Percentiles rank a stretch among this genome's conserved stretches.
Evolutionary conservation across 2,797 vertebrate species (phyloP).

Genomic region (Neosilurus mollespiculum): DNA sequence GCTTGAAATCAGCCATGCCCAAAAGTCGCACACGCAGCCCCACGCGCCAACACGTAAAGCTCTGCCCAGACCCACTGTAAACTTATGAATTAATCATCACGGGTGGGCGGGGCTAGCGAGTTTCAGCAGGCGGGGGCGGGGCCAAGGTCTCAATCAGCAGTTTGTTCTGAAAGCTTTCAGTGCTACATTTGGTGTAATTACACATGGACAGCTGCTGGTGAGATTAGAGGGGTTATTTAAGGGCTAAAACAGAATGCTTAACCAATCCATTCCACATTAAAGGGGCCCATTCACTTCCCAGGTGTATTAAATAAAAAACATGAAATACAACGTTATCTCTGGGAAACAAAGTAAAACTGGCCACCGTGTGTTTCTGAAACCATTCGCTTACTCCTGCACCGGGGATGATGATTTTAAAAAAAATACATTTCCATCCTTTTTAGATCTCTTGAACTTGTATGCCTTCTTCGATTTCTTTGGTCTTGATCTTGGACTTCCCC

Average conservation of each 20-base stretch:
- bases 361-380: too few relatives aligned
- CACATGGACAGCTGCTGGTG: background rate
- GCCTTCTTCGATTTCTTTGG: too few relatives aligned
- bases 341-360: too few relatives aligned
- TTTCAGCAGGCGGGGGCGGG: constrained; percentile 61
- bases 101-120: constrained; percentile 64
- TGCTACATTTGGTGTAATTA: background rate
- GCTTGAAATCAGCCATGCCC: background rate
- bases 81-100: constrained; percentile 71
- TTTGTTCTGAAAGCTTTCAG: constrained; percentile 48
- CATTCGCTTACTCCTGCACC: too few relatives aligned
- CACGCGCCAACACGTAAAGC: constrained; percentile 33
- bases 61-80: constrained; percentile 44
- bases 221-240: background rate
- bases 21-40: background rate
- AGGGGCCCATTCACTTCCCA: too few relatives aligned
- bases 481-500: too few relatives aligned
- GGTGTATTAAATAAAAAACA: too few relatives aligned
- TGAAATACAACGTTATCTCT: too few relatives aligned
- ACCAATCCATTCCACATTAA: too few relatives aligned
- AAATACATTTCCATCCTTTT: too few relatives aligned
- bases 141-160: constrained; percentile 69
- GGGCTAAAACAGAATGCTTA: background rate
- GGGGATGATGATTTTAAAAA: too few relatives aligned
- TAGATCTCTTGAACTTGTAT: too few relatives aligned